Evolutionary conservation across 2,797 vertebrate genomes (phyloP), one percentile per base, ranked within the genome.

Genomic region (Cyclura pinguis): DNA sequence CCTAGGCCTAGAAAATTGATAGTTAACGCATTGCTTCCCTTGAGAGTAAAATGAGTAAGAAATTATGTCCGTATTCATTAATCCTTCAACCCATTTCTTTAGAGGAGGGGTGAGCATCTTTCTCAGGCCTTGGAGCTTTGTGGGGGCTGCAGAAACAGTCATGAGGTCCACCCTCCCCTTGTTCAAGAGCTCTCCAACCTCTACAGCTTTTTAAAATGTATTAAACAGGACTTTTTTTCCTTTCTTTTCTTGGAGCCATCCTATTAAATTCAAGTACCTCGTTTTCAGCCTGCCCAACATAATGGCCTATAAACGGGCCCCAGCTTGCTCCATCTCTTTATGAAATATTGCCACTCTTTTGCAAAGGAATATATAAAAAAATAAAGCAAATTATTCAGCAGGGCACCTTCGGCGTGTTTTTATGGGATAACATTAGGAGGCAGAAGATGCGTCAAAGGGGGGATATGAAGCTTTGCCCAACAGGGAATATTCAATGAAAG

Each of bases 301-400:
- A 94, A 96, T 22, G 29, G 91, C 77, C 91, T 81, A 91, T 88
- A 94, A 94, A 94, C 93, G 93, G 87, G 90, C 69, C 84, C 73
- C 0, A 0, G 78, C 94, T 96, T 90, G 74, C 96, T 94, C 93
- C 93, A 94, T 91, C 93, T 62, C 5, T 94, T 91, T 94, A 95
- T 96, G 94, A 97, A 97, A 96, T 95, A 97, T 95, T 96, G 93
- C 96, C 96, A 93, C 91, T 94, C 94, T 96, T 94, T 93, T 62
- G 24, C n/a, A 8, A 18, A 52, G 24, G 52, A 38, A 85, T 69
- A 69, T 69, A 57, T 52, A 89, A 27, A 52, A 62, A 59, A 57
- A 67, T 16, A 94, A 92, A 95, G 94, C 95, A 92, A 95, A 96
- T 97, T 94, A 85, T 96, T 96, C 93, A 94, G 38, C 42, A 85